phyloP scores from a whole-genome alignment of 2,113 vertebrate species.

The Myiagra hebetior region DNA sequence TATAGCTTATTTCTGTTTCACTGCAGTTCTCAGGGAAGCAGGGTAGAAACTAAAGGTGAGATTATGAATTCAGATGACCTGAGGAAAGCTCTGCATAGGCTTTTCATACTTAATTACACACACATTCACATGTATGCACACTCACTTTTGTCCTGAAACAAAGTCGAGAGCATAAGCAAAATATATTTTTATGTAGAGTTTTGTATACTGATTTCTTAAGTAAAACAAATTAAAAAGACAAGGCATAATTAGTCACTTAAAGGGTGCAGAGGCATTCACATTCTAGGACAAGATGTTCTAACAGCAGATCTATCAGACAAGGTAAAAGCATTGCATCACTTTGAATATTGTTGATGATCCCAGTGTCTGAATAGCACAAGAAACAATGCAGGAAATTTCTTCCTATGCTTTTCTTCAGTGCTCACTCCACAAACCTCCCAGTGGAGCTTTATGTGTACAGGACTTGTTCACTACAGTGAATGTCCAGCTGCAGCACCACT shows the following conservation, averaged over 20 bases:
- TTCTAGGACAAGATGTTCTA: background rate
- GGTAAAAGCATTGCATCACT: background rate
- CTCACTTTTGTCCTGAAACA: background rate
- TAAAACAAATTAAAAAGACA: background rate
- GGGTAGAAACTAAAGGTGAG: background rate
- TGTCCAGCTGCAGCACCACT: background rate
- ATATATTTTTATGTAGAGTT: background rate
- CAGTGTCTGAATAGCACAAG: rapidly evolving
- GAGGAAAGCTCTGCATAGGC: background rate
- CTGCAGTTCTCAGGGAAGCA: background rate
- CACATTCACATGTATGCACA: rapidly evolving
- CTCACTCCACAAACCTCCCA: background rate
- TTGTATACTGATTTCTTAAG: background rate
- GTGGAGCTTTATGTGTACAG: background rate
- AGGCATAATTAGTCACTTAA: background rate
- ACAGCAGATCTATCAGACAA: background rate
- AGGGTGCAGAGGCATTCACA: background rate
- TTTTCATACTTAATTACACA: background rate
- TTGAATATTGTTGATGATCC: background rate
- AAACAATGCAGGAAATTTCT: background rate
- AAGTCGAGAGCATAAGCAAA: background rate
- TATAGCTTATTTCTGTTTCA: background rate
- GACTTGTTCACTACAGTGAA: background rate
- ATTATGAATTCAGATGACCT: background rate
- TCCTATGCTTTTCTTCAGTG: background rate